Evolutionary conservation across 1,140 invertebrate genomes (phyloP).

Genomic region (Harlomillsia oculata): DNA sequence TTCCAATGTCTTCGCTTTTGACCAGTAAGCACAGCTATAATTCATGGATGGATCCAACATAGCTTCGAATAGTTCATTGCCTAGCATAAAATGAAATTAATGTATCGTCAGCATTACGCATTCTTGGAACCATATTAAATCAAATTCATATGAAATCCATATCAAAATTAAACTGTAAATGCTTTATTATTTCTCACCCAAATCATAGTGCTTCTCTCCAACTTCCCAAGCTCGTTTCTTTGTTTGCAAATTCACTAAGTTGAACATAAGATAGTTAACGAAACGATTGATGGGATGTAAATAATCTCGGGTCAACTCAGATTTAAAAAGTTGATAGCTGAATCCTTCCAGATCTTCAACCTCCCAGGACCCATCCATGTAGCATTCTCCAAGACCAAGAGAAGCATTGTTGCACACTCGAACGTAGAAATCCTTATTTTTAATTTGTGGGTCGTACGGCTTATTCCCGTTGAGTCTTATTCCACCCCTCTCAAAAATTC

Average conservation of each 20-base stretch:
- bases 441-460: conserved; percentile 13
- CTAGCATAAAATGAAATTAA: conserved; percentile 10
- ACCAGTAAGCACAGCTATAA: conserved; percentile 30
- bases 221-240: conserved; percentile 27
- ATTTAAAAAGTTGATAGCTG: conserved; percentile 17
- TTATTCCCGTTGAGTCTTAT: background rate
- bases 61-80: conserved; percentile 29
- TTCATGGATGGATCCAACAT: conserved; percentile 32
- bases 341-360: conserved; percentile 22
- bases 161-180: background rate
- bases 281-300: conserved; percentile 17
- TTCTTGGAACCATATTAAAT: background rate
- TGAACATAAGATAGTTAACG: conserved; percentile 23
- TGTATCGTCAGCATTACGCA: background rate
- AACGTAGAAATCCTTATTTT: conserved; percentile 27
- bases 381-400: conserved; percentile 27
- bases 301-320: conserved; percentile 11
- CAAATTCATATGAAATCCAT: background rate
- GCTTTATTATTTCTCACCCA: conserved; percentile 7
- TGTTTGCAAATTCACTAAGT: conserved; percentile 28
- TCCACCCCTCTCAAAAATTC: background rate
- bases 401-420: conserved; percentile 16
- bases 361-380: conserved; percentile 28
- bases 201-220: conserved; percentile 31
- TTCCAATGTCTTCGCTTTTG: conserved; percentile 22